These are phyloP conservation scores for Scolopax bukidnonensis DNA, from an alignment of 2,797 vertebrate genomes.

Conservation along the genomic window DNA sequence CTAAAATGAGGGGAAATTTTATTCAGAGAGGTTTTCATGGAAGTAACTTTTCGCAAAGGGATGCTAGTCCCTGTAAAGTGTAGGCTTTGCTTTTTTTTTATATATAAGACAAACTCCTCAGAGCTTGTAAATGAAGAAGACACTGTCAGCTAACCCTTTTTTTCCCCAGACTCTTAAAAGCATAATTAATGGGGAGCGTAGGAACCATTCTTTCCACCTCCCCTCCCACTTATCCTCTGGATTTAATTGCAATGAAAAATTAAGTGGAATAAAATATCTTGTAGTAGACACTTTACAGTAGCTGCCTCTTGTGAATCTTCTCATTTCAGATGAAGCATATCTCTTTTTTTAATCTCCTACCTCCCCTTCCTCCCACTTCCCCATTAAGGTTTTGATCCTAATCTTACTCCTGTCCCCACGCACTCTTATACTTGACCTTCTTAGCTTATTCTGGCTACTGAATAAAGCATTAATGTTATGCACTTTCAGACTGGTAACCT, in stretches of 20 bases:
- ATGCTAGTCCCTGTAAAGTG: not conserved
- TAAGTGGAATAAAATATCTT: conserved; percentile 34
- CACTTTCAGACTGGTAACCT: not conserved
- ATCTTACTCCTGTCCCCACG: not conserved
- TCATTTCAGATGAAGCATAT: conserved; percentile 3
- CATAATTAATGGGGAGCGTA: conserved; percentile 16
- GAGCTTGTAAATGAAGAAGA: not conserved
- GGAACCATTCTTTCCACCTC: not conserved
- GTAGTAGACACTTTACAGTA: conserved; percentile 24
- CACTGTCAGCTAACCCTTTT: not conserved
- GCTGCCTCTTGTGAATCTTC: not conserved
- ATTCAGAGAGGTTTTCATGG: not conserved
- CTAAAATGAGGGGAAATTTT: not conserved
- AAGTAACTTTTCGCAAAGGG: not conserved
- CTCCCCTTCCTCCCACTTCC: not conserved
- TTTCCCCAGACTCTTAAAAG: not conserved
- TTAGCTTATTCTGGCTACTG: not conserved
- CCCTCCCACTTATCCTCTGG: conserved; percentile 25
- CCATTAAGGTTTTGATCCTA: not conserved
- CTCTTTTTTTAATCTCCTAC: not conserved
- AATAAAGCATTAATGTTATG: not conserved
- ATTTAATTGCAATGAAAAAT: conserved; percentile 47
- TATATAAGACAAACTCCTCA: not conserved
- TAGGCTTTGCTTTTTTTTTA: not conserved
- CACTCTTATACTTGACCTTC: not conserved